Conservation (phyloP, 2,888 invertebrate species). For the Heteromyza rotundicornis region DNA sequence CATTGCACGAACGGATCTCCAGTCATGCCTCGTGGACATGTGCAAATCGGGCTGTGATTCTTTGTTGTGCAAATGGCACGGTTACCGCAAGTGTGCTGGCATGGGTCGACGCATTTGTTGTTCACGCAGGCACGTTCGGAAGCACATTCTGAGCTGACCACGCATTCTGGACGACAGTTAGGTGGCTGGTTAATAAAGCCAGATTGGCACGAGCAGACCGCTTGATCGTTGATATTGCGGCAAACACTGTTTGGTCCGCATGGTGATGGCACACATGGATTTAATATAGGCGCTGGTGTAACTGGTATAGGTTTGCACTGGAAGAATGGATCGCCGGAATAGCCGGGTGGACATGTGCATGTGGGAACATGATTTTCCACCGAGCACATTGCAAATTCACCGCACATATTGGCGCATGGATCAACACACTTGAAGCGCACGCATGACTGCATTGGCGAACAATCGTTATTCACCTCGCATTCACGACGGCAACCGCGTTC, state of each 20-base stretch:
- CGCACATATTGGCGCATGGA: slow-evolving; percentile 85
- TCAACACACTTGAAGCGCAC: slow-evolving; percentile 83
- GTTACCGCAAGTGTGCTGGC: slow-evolving; percentile 85
- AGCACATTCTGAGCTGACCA: slow-evolving; percentile 86
- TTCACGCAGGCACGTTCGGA: slow-evolving; percentile 82
- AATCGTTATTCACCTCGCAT: slow-evolving; percentile 81
- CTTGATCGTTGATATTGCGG: slow-evolving; percentile 77
- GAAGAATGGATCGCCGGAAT: slow-evolving; percentile 83
- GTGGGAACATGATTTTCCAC: slow-evolving; percentile 81
- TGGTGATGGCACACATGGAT: slow-evolving; percentile 83
- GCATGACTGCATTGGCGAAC: slow-evolving; percentile 75
- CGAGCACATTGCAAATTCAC: slow-evolving; percentile 77
- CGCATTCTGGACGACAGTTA: slow-evolving; percentile 82
- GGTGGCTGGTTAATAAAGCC: slow-evolving; percentile 81
- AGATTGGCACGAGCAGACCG: slow-evolving; percentile 83
- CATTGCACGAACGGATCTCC: slow-evolving; percentile 88
- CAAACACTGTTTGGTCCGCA: slow-evolving; percentile 90
- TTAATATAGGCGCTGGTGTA: slow-evolving; percentile 62
- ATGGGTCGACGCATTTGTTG: slow-evolving; percentile 86
- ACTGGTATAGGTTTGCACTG: slow-evolving; percentile 69
- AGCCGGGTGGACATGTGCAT: slow-evolving; percentile 77
- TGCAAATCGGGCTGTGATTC: slow-evolving; percentile 88
- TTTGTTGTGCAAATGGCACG: slow-evolving; percentile 82
- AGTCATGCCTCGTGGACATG: slow-evolving; percentile 81
- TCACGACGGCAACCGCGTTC: slow-evolving; percentile 73